These are phyloP conservation scores for Tribolium madens DNA, from an alignment of 1,140 invertebrate genomes.

Conservation along the genomic window DNA sequence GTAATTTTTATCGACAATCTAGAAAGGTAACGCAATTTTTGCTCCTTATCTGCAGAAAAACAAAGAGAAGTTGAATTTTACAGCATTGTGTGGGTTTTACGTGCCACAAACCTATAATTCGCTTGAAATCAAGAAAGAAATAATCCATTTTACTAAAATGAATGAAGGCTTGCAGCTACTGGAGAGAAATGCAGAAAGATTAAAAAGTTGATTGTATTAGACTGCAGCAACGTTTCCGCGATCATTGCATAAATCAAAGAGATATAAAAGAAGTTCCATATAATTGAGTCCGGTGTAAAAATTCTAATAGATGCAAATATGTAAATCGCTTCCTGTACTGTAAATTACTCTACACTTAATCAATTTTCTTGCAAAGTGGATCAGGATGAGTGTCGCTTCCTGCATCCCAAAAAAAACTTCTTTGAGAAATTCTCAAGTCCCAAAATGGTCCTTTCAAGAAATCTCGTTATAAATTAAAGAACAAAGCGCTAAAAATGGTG, in stretches of 20 bases:
- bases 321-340: conserved; percentile 14
- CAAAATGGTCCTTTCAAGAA: background rate
- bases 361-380: conserved; percentile 1
- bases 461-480: background rate
- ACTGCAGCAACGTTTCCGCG: background rate
- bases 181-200: background rate
- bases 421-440: background rate
- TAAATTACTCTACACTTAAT: conserved; percentile 15
- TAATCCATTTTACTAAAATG: too few relatives aligned
- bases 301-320: conserved; percentile 20
- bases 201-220: background rate
- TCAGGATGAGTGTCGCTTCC: background rate
- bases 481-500: background rate
- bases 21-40: background rate
- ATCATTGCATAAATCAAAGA: background rate
- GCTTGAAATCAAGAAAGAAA: too few relatives aligned
- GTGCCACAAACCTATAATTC: too few relatives aligned
- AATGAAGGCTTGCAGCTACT: background rate
- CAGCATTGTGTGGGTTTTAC: background rate
- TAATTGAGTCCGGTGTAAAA: conserved; percentile 6
- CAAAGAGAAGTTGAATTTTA: background rate
- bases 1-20: background rate
- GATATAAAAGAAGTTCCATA: conserved; percentile 11
- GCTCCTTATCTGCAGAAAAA: background rate
- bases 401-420: background rate